Percentiles rank a stretch among this genome's conserved stretches.
phyloP scores from a whole-genome alignment of 2,888 invertebrate genomes.

The Acheta domesticus region DNA sequence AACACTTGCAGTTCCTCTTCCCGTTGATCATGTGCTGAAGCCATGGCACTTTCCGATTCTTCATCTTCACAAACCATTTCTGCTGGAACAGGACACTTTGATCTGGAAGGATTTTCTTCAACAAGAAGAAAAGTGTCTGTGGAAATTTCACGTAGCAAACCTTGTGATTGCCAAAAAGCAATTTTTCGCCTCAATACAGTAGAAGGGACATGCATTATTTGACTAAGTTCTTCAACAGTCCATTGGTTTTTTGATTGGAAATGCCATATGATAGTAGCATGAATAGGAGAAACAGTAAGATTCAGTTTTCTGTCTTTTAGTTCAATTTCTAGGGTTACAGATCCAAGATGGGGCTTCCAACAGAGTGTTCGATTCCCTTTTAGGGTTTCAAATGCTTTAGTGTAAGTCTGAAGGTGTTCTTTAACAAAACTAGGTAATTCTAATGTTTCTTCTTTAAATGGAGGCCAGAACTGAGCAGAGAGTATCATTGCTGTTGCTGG shows the following conservation, averaged over 20 bases:
- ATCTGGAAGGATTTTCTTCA: slow-evolving; percentile 59
- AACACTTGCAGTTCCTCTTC: slow-evolving; percentile 91
- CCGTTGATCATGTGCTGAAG: slow-evolving; percentile 88
- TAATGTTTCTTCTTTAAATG: slow-evolving; percentile 89
- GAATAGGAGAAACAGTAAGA: slow-evolving; percentile 85
- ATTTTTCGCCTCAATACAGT: slow-evolving; percentile 82
- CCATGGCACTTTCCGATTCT: slow-evolving; percentile 90
- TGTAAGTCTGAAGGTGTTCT: slow-evolving; percentile 78
- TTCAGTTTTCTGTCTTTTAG: slow-evolving; percentile 74
- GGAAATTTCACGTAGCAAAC: slow-evolving; percentile 67
- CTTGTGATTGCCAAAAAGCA: slow-evolving; percentile 53
- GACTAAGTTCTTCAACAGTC: slow-evolving; percentile 82
- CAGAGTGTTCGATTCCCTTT: slow-evolving; percentile 83
- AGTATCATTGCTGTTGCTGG: slow-evolving; percentile 81
- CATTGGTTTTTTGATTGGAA: slow-evolving; percentile 86
- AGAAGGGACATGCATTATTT: slow-evolving; percentile 80
- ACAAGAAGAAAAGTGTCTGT: slow-evolving; percentile 71
- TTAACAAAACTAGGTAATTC: slow-evolving; percentile 79
- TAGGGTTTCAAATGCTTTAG: slow-evolving; percentile 83
- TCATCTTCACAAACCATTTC: slow-evolving; percentile 79
- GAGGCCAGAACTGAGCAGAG: slow-evolving; percentile 99
- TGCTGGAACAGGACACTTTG: slow-evolving; percentile 55
- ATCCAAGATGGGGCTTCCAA: slow-evolving; percentile 92
- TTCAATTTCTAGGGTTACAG: slow-evolving; percentile 86
- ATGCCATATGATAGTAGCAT: slow-evolving; percentile 90